Evolutionary conservation across 2,113 vertebrate species (phyloP).

Genomic region (Mungos mungo): DNA sequence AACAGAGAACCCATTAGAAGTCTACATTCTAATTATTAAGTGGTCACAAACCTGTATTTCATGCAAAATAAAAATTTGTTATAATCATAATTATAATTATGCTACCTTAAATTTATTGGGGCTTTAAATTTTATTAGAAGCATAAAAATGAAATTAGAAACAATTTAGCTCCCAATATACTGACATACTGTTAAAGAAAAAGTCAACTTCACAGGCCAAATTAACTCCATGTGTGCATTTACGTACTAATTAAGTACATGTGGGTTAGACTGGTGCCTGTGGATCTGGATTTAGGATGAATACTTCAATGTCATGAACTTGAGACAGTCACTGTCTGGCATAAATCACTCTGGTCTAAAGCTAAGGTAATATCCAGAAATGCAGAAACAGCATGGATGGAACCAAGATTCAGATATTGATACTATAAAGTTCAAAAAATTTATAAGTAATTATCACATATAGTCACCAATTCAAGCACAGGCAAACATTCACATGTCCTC

Average conservation of each 20-base stretch:
- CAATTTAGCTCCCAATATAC: conserved; percentile 17
- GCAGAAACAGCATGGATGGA: background rate
- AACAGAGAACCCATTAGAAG: background rate
- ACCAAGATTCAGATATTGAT: background rate
- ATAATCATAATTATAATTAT: background rate
- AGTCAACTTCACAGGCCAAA: background rate
- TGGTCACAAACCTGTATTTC: conserved; percentile 13
- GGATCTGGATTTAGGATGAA: background rate
- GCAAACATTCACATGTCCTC: background rate
- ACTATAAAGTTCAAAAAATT: background rate
- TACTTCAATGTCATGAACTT: background rate
- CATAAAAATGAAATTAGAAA: conserved; percentile 35
- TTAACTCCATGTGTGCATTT: background rate
- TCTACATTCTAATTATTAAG: conserved; percentile 24
- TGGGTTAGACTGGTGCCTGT: background rate
- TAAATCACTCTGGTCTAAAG: background rate
- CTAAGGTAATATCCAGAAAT: background rate
- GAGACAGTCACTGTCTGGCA: background rate
- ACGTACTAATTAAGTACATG: background rate
- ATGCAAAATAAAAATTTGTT: background rate
- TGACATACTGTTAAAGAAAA: conserved; percentile 6
- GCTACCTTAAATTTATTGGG: background rate
- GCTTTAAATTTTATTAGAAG: conserved; percentile 21
- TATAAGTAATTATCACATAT: background rate
- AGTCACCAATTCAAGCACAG: background rate